Conservation (phyloP, 2,113 vertebrate genomes). For the Butorides virescens region DNA sequence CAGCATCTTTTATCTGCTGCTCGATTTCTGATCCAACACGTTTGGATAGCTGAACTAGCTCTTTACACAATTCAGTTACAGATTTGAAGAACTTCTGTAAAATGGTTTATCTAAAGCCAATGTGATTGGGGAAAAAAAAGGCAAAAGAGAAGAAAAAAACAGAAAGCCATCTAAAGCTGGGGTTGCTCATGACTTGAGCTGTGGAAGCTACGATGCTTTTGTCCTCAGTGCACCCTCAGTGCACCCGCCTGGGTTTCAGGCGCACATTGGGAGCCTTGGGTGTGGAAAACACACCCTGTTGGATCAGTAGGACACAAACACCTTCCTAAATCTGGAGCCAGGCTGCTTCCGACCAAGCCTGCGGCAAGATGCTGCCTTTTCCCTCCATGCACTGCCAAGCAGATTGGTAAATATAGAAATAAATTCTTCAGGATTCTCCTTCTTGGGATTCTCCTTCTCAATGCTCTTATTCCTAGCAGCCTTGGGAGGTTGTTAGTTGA, state of each 20-base stretch:
- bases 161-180: not conserved
- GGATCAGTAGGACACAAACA: not conserved
- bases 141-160: not conserved
- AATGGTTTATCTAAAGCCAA: not conserved
- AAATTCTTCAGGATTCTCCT: not conserved
- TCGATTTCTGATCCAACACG: not conserved
- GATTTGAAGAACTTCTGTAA: not conserved
- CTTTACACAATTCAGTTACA: not conserved
- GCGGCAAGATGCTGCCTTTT: not conserved
- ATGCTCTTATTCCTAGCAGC: not conserved
- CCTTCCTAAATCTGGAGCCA: not conserved
- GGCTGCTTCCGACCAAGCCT: not conserved
- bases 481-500: not conserved
- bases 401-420: not conserved
- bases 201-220: not conserved
- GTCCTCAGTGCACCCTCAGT: not conserved
- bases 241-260: not conserved
- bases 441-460: slow-evolving; percentile 16
- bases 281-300: not conserved
- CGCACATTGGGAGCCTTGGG: fast-evolving
- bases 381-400: not conserved
- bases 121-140: not conserved
- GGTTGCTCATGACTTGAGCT: not conserved
- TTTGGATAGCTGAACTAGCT: not conserved
- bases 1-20: not conserved